These are phyloP conservation scores for Osmoderma eremita DNA, from an alignment of 2,888 invertebrate species.

Conservation along the genomic window DNA sequence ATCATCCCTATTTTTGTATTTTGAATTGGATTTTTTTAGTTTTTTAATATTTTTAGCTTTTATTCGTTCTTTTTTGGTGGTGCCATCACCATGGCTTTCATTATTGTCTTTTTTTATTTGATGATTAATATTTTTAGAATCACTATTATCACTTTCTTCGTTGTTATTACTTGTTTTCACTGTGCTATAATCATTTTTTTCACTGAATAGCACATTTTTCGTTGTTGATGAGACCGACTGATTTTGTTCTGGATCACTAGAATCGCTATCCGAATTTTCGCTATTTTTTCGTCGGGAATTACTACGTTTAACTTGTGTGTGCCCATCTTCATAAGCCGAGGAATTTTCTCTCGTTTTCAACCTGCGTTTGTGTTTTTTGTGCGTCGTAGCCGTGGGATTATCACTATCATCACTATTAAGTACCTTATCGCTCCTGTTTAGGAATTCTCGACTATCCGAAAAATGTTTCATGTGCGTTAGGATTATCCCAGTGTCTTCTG, in stretches of 20 bases:
- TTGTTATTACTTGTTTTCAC: neutral
- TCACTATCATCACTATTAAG: conserved; percentile 13
- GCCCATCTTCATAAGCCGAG: too few species aligned
- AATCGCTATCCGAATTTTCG: conserved; percentile 49
- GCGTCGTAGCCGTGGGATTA: neutral
- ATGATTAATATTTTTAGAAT: neutral
- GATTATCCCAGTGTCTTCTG: conserved; percentile 65
- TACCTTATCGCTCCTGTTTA: conserved; percentile 2
- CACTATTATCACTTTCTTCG: conserved; percentile 7
- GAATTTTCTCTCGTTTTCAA: too few species aligned
- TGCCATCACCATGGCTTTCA: neutral
- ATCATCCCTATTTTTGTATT: neutral
- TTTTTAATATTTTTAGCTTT: neutral
- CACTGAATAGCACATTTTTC: conserved; percentile 12
- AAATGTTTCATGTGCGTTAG: conserved; percentile 59
- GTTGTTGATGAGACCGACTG: conserved; percentile 53
- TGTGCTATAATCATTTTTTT: conserved; percentile 16
- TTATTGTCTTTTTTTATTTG: neutral
- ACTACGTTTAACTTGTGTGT: too few species aligned
- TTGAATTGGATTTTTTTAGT: neutral
- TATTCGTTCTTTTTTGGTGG: neutral
- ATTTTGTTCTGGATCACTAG: conserved; percentile 54
- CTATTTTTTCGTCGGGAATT: too few species aligned
- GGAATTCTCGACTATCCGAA: conserved; percentile 47
- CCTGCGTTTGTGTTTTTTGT: neutral